These are phyloP conservation scores for Anguilla marmorata DNA, from an alignment of 2,797 vertebrate species.

Conservation along the genomic window DNA sequence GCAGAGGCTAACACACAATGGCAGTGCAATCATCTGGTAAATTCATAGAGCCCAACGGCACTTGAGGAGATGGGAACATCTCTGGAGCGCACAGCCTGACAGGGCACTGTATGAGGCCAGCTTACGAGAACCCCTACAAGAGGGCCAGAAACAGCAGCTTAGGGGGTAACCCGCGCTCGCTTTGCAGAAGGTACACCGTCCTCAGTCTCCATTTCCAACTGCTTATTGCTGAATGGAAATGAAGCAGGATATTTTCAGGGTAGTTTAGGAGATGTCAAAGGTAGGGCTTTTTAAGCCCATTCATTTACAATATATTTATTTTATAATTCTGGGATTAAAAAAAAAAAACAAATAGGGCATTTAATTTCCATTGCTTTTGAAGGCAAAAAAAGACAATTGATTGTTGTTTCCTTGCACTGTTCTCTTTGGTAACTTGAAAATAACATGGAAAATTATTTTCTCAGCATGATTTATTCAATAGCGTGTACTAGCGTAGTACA, in stretches of 20 bases:
- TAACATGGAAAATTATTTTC: constrained; percentile 64
- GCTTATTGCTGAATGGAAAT: constrained; percentile 49
- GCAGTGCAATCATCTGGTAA: constrained; percentile 41
- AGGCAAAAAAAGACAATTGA: neutral
- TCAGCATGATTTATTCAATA: constrained; percentile 45
- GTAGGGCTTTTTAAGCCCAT: constrained; percentile 38
- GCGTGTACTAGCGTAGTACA: constrained; percentile 40
- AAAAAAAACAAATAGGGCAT: neutral
- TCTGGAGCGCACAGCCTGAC: constrained; percentile 2
- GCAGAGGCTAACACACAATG: constrained; percentile 36
- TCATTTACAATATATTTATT: neutral
- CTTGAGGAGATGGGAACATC: constrained; percentile 22
- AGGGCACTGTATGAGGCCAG: neutral
- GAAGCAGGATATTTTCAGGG: neutral
- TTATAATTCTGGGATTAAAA: neutral
- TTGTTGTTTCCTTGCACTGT: constrained; percentile 60
- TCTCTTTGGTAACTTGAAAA: constrained; percentile 55
- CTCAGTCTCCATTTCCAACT: constrained; percentile 5
- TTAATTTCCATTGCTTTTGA: neutral
- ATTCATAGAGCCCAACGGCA: constrained; percentile 34
- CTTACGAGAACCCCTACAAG: neutral
- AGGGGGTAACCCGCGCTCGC: neutral
- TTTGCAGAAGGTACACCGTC: neutral
- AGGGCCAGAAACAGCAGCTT: neutral
- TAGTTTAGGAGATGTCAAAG: constrained; percentile 68